phyloP scores from a whole-genome alignment of 1,140 invertebrate genomes.

The Drosophila lowei region DNA sequence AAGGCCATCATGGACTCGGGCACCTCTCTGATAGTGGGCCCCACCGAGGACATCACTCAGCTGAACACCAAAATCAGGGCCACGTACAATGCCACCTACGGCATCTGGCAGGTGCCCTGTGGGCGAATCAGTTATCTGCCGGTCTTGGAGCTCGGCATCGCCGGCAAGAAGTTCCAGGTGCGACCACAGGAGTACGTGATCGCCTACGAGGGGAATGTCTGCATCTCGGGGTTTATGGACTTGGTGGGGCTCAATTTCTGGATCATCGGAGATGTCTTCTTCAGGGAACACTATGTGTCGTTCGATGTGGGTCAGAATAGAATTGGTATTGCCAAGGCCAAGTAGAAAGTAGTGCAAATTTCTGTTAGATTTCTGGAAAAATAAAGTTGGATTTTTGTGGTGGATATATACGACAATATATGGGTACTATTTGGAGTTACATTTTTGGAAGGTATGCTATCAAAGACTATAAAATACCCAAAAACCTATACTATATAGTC shows the following conservation, averaged over 20 bases:
- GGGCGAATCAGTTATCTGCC: constrained; percentile 4
- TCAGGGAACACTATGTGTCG: constrained; percentile 87
- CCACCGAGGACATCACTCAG: constrained; percentile 84
- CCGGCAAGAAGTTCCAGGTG: constrained; percentile 11
- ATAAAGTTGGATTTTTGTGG: background rate
- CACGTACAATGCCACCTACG: constrained; percentile 5
- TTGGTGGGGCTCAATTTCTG: constrained; percentile 34
- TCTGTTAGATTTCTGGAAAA: background rate
- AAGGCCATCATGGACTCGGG: constrained; percentile 90
- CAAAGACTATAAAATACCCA: no score
- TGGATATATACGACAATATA: no score
- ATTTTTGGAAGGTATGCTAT: no score
- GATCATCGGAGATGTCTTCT: constrained; percentile 85
- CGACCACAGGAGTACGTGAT: constrained; percentile 37
- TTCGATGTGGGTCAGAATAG: constrained; percentile 88
- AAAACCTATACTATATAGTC: no score
- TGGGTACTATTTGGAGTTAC: no score
- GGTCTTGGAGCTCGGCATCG: constrained; percentile 12
- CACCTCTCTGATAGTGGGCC: constrained; percentile 89
- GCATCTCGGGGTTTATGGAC: constrained; percentile 34
- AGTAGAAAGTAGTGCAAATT: background rate
- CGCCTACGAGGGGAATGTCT: constrained; percentile 5
- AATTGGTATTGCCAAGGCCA: constrained; percentile 84
- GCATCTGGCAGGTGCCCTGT: constrained; percentile 25
- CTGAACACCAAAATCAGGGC: constrained; percentile 48